Evolutionary conservation across 2,797 vertebrate species (phyloP).

Genomic region (Sebastes itinus): DNA sequence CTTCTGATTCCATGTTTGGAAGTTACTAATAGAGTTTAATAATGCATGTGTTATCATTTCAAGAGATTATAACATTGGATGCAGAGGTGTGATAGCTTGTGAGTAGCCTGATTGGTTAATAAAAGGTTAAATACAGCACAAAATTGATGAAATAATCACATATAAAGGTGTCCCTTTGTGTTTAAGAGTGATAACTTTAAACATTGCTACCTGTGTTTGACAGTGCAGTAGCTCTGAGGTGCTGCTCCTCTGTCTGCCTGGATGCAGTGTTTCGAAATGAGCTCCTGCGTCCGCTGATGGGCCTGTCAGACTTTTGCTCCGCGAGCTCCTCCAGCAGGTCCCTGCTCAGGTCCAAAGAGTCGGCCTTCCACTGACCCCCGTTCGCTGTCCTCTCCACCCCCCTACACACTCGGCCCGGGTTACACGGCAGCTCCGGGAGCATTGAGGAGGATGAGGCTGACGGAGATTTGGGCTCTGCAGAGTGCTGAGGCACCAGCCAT

Average conservation of each 20-base stretch:
- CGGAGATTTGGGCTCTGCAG: slow-evolving; percentile 40
- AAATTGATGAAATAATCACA: not conserved
- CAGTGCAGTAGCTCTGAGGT: slow-evolving; percentile 25
- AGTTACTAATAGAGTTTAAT: not conserved
- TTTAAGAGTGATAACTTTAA: not conserved
- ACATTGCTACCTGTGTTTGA: slow-evolving; percentile 56
- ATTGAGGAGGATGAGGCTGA: slow-evolving; percentile 62
- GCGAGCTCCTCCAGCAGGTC: slow-evolving; percentile 76
- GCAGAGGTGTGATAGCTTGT: not conserved
- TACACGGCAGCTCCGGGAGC: slow-evolving; percentile 71
- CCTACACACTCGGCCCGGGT: slow-evolving; percentile 72
- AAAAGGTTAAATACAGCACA: not conserved
- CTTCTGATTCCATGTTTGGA: not conserved
- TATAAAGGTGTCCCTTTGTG: not conserved
- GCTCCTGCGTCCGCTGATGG: slow-evolving; percentile 85
- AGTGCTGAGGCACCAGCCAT: slow-evolving; percentile 83
- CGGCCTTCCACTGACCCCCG: slow-evolving; percentile 56
- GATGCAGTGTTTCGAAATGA: slow-evolving; percentile 57
- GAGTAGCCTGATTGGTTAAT: not conserved
- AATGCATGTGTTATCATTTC: not conserved
- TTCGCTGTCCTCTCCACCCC: slow-evolving; percentile 55
- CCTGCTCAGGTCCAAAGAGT: slow-evolving; percentile 70
- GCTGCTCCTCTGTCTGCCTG: slow-evolving; percentile 61
- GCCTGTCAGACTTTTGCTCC: slow-evolving; percentile 70
- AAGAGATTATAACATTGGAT: not conserved